A percentile compares a stretch with the other conserved stretches of the same genome.
Conservation (phyloP, 2,888 invertebrate genomes). For the Phengaris alcon region DNA sequence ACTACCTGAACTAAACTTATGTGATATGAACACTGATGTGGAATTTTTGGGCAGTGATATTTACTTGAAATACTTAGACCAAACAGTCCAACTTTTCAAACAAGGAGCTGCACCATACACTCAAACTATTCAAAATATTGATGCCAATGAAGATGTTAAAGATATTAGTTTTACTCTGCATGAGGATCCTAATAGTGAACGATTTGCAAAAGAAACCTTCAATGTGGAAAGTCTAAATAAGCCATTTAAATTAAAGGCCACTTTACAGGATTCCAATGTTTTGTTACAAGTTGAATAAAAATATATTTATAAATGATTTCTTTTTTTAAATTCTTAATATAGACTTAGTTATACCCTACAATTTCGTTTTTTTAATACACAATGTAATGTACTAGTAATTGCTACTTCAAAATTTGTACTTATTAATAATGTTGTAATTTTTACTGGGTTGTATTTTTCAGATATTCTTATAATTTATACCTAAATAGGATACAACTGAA, state of each 20-base stretch:
- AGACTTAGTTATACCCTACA: background rate
- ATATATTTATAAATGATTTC: conserved; percentile 3
- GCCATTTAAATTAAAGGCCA: conserved; percentile 69
- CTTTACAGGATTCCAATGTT: conserved; percentile 64
- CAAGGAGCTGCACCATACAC: conserved; percentile 65
- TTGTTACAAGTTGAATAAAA: conserved; percentile 59
- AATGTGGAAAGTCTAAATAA: conserved; percentile 64
- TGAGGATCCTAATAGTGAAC: conserved; percentile 58
- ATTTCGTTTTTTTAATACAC: background rate
- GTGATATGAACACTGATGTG: conserved; percentile 63
- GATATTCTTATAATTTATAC: too few relatives aligned
- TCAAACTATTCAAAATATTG: conserved; percentile 61
- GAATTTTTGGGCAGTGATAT: conserved; percentile 70
- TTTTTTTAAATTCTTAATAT: background rate
- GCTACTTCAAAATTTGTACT: too few relatives aligned
- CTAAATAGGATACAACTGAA: too few relatives aligned
- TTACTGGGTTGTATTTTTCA: too few relatives aligned
- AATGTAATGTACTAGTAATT: too few relatives aligned
- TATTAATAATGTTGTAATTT: too few relatives aligned
- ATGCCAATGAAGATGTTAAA: conserved; percentile 55
- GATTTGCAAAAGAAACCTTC: conserved; percentile 67
- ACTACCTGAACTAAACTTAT: conserved; percentile 64
- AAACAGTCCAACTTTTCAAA: conserved; percentile 68
- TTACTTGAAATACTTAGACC: conserved; percentile 70
- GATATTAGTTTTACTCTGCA: conserved; percentile 66